These are phyloP conservation scores for Spheniscus mendiculus DNA, from an alignment of 2,113 vertebrate species.

Conservation along the genomic window DNA sequence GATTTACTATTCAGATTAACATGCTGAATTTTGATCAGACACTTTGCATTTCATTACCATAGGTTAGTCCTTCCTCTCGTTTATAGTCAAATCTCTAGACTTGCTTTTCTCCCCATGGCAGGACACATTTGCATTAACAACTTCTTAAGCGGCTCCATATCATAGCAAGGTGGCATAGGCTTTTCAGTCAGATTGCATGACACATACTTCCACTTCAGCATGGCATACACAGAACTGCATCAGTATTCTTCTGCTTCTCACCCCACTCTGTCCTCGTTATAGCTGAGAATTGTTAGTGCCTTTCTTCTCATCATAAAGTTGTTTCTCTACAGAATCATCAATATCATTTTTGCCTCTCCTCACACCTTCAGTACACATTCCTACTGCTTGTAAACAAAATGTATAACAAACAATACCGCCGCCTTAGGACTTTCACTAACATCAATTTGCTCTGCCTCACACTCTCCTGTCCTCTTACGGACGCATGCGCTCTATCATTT, in stretches of 20 bases:
- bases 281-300: not conserved
- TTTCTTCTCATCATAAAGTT: not conserved
- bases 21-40: conserved; percentile 55
- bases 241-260: not conserved
- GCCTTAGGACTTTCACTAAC: not conserved
- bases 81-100: conserved; percentile 38
- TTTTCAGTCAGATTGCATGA: not conserved
- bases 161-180: not conserved
- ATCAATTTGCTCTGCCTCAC: not conserved
- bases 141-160: not conserved
- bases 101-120: conserved; percentile 31
- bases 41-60: conserved; percentile 54
- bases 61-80: not conserved
- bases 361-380: not conserved
- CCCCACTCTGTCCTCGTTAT: not conserved
- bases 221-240: not conserved
- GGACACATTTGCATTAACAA: conserved; percentile 48
- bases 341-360: not conserved
- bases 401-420: not conserved
- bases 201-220: not conserved
- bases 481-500: fast-evolving
- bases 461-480: not conserved
- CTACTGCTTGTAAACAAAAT: not conserved
- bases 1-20: conserved; percentile 53
- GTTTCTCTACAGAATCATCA: not conserved